Evolutionary conservation across 2,113 vertebrate genomes (phyloP), one percentile per base, ranked within the genome.

Genomic region (Perccottus glenii): DNA sequence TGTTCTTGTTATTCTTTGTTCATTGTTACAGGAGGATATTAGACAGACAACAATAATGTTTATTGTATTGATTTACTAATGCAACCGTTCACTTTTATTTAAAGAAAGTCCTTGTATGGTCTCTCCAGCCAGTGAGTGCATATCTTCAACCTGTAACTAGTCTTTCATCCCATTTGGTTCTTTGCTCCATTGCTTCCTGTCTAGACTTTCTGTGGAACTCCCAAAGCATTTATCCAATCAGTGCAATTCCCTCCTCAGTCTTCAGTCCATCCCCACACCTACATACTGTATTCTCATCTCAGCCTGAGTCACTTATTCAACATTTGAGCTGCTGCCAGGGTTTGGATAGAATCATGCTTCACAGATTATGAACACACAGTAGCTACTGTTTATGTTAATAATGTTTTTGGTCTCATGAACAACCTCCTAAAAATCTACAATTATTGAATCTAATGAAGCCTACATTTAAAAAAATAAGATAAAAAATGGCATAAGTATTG

Each of bases 181-280:
- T 58, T 15, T 42, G 36, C 56, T 58, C 15, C 16, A 9, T 48
- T 42, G 19, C 10, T 75, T n/a, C 33, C 10, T 55, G 15, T 49
- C 6, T 3, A 27, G 19, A 43, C 51, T 11, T 12, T 6, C 5
- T 36, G 32, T 19, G 60, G 50, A 14, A 32, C 33, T 38, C 15
- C 9, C n/a, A 52, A 36, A 50, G 43, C 50, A 16, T 73, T 81
- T 58, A 74, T 67, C 46, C 47, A 70, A 57, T 60, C 69, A 67
- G 16, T 5, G 14, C 63, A 60, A 45, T 68, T 53, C 64, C 46
- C 47, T 64, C 12, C 14, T 48, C 52, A 43, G 27, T 61, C 59
- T 70, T 6, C 60, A 59, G 27, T 69, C 64, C 48, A 27, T 53
- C 57, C 57, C 65, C 57, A 62, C 55, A 73, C 68, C 53, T 81